A percentile compares a stretch with the other conserved stretches of the same genome.
phyloP scores from a whole-genome alignment of 2,888 invertebrate species.

The Macrosoma leucophasiata region DNA sequence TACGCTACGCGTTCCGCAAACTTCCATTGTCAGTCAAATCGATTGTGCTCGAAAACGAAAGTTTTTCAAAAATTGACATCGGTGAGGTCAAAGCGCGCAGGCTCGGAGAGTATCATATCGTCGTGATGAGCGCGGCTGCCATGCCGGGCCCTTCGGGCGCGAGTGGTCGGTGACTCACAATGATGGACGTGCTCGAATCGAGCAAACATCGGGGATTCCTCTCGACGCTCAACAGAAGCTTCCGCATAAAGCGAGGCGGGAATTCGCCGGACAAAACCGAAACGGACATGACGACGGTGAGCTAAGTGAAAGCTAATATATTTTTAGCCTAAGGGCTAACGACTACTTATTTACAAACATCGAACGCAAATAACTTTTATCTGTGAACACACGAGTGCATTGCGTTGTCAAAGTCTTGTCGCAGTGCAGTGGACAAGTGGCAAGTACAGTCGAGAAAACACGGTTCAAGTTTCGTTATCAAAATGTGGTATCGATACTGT shows the following conservation, averaged over 20 bases:
- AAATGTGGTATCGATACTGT: no score
- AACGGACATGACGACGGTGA: slow-evolving; percentile 45
- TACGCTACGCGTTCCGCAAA: no score
- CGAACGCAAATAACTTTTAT: no score
- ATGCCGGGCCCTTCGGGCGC: slow-evolving; percentile 24
- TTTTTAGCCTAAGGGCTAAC: no score
- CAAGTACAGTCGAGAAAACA: no score
- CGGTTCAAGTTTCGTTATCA: no score
- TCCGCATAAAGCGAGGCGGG: slow-evolving; percentile 51
- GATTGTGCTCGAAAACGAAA: slow-evolving; percentile 32
- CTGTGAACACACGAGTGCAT: no score
- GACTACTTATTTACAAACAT: no score
- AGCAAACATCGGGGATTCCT: slow-evolving; percentile 65
- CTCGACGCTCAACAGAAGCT: slow-evolving; percentile 64
- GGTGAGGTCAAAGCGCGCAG: slow-evolving; percentile 46
- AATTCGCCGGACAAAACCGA: slow-evolving; percentile 45
- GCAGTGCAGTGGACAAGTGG: no score
- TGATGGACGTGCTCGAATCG: slow-evolving; percentile 64
- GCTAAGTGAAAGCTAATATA: slow-evolving; percentile 31
- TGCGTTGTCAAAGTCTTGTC: no score
- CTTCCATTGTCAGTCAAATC: no score
- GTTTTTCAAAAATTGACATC: slow-evolving; percentile 26
- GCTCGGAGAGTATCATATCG: slow-evolving; percentile 35
- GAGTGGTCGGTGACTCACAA: slow-evolving; percentile 53
- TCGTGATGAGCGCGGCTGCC: slow-evolving; percentile 35